These are phyloP conservation scores for Plagodis dolabraria DNA, from an alignment of 2,888 invertebrate species.

Conservation along the genomic window DNA sequence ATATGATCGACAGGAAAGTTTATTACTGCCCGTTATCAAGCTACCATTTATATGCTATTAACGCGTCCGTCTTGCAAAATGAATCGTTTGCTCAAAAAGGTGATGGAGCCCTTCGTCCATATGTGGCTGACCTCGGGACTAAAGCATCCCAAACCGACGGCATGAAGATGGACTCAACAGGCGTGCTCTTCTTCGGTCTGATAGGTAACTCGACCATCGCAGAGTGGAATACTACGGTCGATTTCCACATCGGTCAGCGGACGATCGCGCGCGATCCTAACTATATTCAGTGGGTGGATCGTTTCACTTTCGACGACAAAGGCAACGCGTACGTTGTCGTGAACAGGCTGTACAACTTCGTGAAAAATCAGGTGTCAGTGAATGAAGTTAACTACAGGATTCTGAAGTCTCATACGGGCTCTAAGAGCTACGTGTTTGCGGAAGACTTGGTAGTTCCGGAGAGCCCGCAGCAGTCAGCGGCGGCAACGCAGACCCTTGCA, in stretches of 20 bases:
- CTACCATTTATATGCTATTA: constrained; percentile 87
- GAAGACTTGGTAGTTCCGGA: constrained; percentile 56
- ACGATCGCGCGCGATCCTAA: constrained; percentile 87
- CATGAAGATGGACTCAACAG: constrained; percentile 90
- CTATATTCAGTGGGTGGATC: constrained; percentile 90
- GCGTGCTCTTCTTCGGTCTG: constrained; percentile 88
- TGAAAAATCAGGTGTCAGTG: constrained; percentile 84
- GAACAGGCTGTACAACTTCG: constrained; percentile 88
- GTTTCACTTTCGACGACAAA: constrained; percentile 87
- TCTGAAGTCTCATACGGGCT: constrained; percentile 84
- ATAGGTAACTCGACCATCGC: constrained; percentile 88
- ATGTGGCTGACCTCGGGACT: constrained; percentile 85
- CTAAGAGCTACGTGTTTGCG: constrained; percentile 87
- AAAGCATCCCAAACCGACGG: constrained; percentile 89
- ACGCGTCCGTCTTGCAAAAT: constrained; percentile 85
- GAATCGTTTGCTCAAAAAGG: constrained; percentile 69
- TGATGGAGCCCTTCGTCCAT: constrained; percentile 66
- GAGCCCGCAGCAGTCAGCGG: constrained; percentile 51
- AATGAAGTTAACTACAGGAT: constrained; percentile 88
- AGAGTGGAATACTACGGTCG: constrained; percentile 87
- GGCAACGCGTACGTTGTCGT: constrained; percentile 88
- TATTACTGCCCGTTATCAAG: constrained; percentile 90
- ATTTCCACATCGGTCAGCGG: constrained; percentile 85
- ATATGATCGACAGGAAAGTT: constrained; percentile 77
- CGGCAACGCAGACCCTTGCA: constrained; percentile 56